Base-by-base conservation (phyloP, 2,797 vertebrate genomes). In the Numenius phaeopus region DNA sequence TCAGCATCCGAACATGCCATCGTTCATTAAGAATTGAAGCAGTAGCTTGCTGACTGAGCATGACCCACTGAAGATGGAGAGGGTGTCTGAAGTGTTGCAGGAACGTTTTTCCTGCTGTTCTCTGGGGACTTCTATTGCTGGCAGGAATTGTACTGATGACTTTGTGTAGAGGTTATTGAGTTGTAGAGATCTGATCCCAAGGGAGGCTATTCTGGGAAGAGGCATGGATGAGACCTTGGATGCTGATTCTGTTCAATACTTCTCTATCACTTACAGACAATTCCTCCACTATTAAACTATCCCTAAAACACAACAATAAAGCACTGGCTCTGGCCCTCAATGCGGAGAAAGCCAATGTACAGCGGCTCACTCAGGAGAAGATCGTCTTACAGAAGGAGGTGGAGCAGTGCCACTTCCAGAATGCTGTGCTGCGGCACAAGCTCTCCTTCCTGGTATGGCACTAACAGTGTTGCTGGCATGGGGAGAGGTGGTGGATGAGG, bases 241-340 rank as follows among this genome's bases (percentile, higher is more conserved):
- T 75, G 13, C 75, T 84, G 70, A 94, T 77, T 54, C 8, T 49
- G 15, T 81, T 34, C 5, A 7, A 15, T 65, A 18, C 11, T 75
- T 52, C 30, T 96, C 29, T 93, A 11, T 93, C 70, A 40, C 37
- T 77, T 91, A 40, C 77, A 98, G 97, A 98, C 32, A 98, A 98
- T 61, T 98, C 98, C 9, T 98, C 97, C n/a, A 83, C 62, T 69
- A 50, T 98, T 82, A 98, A 97, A 67, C 46, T 98, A 20, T 98
- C 97, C 40, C 81, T 98, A 22, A 97, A 97, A 71, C 89, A 96
- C 87, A 98, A 98, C 79, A 98, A 98, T 49, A 98, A 97, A 96
- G 97, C 97, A 3, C 64, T 98, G 90, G 98, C 98, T 21, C n/a
- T 96, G 77, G 97, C 98, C n/a, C 97, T 98, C 66, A 97, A 89